These are phyloP conservation scores for Heptascelio sp. DNA, from an alignment of 2,888 invertebrate genomes.

Conservation along the genomic window DNA sequence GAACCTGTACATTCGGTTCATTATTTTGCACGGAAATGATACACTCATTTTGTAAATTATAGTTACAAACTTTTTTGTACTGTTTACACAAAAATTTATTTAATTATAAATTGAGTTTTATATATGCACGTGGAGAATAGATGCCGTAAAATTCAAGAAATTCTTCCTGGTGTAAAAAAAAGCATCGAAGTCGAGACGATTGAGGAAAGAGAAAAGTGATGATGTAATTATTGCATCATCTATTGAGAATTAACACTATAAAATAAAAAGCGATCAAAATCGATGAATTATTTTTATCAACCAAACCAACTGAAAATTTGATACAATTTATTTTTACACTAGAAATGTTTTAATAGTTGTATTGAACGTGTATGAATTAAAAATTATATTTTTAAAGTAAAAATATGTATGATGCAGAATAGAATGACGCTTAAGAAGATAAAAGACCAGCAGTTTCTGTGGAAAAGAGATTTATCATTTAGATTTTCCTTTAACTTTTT, in stretches of 20 bases:
- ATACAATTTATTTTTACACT: no score
- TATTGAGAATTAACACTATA: background rate
- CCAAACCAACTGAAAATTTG: background rate
- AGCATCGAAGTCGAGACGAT: no score
- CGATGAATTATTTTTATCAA: background rate
- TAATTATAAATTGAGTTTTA: background rate
- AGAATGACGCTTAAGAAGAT: background rate
- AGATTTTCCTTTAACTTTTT: background rate
- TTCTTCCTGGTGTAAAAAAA: no score
- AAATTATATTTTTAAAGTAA: background rate
- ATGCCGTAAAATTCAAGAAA: no score
- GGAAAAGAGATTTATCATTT: conserved; percentile 2
- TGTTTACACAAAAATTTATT: background rate
- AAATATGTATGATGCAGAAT: background rate
- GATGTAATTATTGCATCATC: conserved; percentile 16
- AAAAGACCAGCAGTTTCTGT: background rate
- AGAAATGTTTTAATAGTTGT: no score
- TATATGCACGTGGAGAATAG: no score
- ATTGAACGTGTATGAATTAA: background rate
- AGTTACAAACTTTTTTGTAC: no score
- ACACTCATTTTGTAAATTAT: background rate
- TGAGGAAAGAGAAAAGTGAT: background rate
- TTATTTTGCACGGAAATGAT: background rate
- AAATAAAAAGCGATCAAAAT: background rate
- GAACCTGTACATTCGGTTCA: background rate